Conservation (phyloP, 2,888 invertebrate species). For the Drosophila histrio region DNA sequence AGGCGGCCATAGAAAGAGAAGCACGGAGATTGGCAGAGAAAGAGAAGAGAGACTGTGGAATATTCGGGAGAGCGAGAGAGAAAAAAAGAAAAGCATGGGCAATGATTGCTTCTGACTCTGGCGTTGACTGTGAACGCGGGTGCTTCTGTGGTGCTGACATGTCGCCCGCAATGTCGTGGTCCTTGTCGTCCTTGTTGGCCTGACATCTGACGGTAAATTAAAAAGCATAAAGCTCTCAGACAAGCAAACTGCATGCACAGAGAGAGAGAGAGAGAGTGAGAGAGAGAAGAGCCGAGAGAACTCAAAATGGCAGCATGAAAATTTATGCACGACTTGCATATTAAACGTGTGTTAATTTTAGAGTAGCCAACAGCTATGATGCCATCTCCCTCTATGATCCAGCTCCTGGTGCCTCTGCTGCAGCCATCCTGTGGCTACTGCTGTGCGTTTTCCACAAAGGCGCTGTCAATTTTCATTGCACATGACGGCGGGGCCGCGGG, state of each 20-base stretch:
- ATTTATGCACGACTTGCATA: constrained; percentile 80
- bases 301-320: constrained; percentile 49
- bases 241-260: constrained; percentile 40
- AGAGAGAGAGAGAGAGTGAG: background rate
- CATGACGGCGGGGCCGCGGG: background rate
- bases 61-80: background rate
- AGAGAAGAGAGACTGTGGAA: background rate
- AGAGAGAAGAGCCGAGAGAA: constrained; percentile 4
- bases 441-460: constrained; percentile 49
- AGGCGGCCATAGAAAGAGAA: constrained; percentile 13
- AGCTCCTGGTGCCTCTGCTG: constrained; percentile 1
- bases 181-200: constrained; percentile 50
- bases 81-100: constrained; percentile 27
- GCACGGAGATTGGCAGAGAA: constrained; percentile 5
- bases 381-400: constrained; percentile 15
- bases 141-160: constrained; percentile 62
- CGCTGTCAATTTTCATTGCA: constrained; percentile 63
- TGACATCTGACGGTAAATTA: constrained; percentile 78
- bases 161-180: constrained; percentile 67
- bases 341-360: constrained; percentile 80
- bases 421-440: constrained; percentile 33
- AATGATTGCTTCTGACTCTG: constrained; percentile 48
- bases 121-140: constrained; percentile 39
- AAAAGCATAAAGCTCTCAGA: constrained; percentile 70
- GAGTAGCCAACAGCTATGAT: constrained; percentile 57